These are phyloP conservation scores for Brachypalpus laphriformis DNA, from an alignment of 2,888 invertebrate species.

Conservation along the genomic window DNA sequence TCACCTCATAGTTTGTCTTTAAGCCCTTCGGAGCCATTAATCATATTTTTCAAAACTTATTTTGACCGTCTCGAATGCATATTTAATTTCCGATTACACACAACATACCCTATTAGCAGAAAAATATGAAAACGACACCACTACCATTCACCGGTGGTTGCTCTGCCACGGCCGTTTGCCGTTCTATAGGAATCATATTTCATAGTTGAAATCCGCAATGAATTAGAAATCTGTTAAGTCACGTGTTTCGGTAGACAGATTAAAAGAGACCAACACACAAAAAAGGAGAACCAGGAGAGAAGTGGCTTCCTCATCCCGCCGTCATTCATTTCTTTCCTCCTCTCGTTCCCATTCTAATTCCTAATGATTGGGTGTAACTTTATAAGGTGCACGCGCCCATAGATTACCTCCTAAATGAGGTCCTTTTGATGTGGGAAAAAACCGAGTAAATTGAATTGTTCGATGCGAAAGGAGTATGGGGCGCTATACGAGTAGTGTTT, in stretches of 20 bases:
- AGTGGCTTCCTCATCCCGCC: slow-evolving; percentile 59
- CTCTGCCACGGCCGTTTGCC: too few species aligned
- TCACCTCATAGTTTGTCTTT: background rate
- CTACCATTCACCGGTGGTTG: slow-evolving; percentile 30
- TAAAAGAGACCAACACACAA: slow-evolving; percentile 69
- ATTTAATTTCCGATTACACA: slow-evolving; percentile 34
- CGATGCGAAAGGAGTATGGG: slow-evolving; percentile 25
- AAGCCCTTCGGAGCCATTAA: background rate
- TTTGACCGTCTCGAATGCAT: slow-evolving; percentile 26
- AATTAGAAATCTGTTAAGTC: slow-evolving; percentile 74
- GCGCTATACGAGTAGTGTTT: slow-evolving; percentile 47
- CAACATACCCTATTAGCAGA: slow-evolving; percentile 26
- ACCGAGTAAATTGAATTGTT: slow-evolving; percentile 71
- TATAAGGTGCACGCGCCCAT: slow-evolving; percentile 82
- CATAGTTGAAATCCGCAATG: slow-evolving; percentile 72
- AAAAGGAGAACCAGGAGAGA: slow-evolving; percentile 12
- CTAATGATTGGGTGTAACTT: slow-evolving; percentile 80
- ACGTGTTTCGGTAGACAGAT: slow-evolving; percentile 74
- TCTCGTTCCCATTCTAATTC: slow-evolving; percentile 62
- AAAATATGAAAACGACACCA: slow-evolving; percentile 13
- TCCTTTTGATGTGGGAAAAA: slow-evolving; percentile 74
- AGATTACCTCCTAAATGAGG: slow-evolving; percentile 74
- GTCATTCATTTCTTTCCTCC: slow-evolving; percentile 18
- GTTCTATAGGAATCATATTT: slow-evolving; percentile 69
- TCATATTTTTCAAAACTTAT: slow-evolving; percentile 11